Percentiles rank a stretch among this genome's conserved stretches.
phyloP scores from a whole-genome alignment of 2,797 vertebrate species.

The Sternarchorhynchus goeldii region DNA sequence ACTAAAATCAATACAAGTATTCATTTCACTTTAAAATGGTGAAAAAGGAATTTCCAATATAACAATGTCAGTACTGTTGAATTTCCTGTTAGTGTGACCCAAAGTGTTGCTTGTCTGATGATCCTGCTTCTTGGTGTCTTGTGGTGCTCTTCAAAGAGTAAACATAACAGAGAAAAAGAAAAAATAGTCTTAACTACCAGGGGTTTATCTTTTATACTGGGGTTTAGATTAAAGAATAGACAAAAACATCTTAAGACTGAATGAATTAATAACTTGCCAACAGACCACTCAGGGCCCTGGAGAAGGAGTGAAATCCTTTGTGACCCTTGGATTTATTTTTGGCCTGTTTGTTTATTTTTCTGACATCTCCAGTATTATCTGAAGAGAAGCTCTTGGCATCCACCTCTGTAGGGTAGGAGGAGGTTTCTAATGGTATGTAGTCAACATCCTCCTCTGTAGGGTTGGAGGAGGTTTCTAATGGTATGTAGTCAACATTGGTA shows the following conservation, averaged over 20 bases:
- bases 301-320: not conserved
- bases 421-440: not conserved
- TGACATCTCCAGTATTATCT: not conserved
- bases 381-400: too few relatives aligned
- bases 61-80: not conserved
- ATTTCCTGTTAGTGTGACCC: not conserved
- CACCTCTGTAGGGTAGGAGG: not conserved
- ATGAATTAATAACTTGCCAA: not conserved
- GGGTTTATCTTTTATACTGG: too few relatives aligned
- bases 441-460: too few relatives aligned
- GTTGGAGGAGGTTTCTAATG: too few relatives aligned
- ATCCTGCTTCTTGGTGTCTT: not conserved
- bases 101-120: not conserved
- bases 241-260: not conserved
- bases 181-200: not conserved
- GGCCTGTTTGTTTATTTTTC: not conserved
- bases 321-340: not conserved
- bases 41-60: not conserved
- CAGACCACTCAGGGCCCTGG: not conserved
- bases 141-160: not conserved
- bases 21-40: too few relatives aligned
- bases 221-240: too few relatives aligned
- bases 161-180: not conserved
- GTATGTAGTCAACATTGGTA: not conserved
- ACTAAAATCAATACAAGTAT: too few relatives aligned